Base-by-base conservation (phyloP, 2,797 vertebrate genomes). In the Esox lucius region DNA sequence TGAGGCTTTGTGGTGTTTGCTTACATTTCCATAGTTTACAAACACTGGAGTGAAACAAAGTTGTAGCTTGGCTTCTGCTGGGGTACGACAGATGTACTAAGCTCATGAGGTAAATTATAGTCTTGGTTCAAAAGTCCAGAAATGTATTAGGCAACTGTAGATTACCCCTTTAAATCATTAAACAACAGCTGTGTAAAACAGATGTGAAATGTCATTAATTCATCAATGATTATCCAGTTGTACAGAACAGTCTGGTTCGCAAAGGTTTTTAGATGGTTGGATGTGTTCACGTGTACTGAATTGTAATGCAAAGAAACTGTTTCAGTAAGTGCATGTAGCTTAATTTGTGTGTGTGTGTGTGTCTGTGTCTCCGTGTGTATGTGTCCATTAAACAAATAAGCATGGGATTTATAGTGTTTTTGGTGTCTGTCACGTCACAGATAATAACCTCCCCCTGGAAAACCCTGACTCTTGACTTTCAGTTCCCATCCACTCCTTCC, bases 391-490 rank as follows among this genome's bases (percentile, higher is more conserved):
- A 17, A 15, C 62, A 65, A 68, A 68, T 16, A n/a, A n/a, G 11
- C n/a, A 48, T 70, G 16, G 33, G 46, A 70, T 70, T 70, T 70
- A 51, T 39, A 39, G 16, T 31, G 16, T 51, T 17, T 15, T 51
- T 9, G 68, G 24, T 46, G 42, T 70, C 46, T 70, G 26, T 49
- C 31, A 16, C 51, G 46, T 31, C 68, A 70, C 68, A 1, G 26
- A 16, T 53, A 53, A 70, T 70, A 70, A 70, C 48, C 46, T 61
- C 42, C 28, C 28, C 28, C 65, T 70, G 68, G 24, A 33, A 31
- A 22, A 70, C 13, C 48, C 68, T 28, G 26, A 70, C 48, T 69
- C 13, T 17, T 16, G 46, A 31, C 24, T 28, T 53, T 70, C 15
- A 70, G 24, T 49, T 70, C 22, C 68, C 46, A 31, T 26, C 68